Evolutionary conservation across 2,113 vertebrate species (phyloP), one percentile per base, ranked within the genome.

Genomic region (Calonectris borealis): DNA sequence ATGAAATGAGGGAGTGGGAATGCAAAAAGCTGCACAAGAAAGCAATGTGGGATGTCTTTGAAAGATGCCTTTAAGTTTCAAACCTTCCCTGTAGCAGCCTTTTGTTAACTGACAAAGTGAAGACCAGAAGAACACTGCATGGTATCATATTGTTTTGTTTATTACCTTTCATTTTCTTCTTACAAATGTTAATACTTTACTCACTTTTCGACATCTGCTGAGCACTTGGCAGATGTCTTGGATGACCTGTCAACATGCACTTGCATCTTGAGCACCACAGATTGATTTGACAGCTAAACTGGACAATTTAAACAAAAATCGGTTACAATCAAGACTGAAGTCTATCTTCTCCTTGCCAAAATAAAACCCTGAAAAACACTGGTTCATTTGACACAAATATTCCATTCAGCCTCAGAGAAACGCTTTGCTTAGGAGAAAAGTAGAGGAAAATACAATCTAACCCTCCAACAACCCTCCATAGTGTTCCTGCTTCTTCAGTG

Each of bases 251-350:
- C 90, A 95, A 81, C 46, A 72, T 44, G 42, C 18, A 36, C 76
- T 92, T 88, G 32, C 57, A 70, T 83, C 46, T 71, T 73, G 26
- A 87, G 54, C n/a, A 77, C 13, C 27, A 70, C 71, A 77, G 90
- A 96, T 38, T 73, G 58, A 83, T 88, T 73, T 96, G 94, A 93
- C 84, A 91, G 80, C 86, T 96, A 78, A 94, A 82, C 69, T 55
- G 72, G 86, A 60, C 60, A 86, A 72, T 84, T 92, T 91, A 95
- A 83, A 86, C 24, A 78, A 87, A 95, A 95, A 90, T 4, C 72
- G 34, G 31, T 88, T 88, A 61, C 55, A 77, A 16, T 90, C 66
- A 70, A 80, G 62, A 46, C 58, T 80, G 38, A 52, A 83, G 76
- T 77, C 51, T 90, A 34, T 70, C 60, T 90, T 79, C 52, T 93